A percentile compares a stretch with the other conserved stretches of the same genome.
Conservation (phyloP, 2,113 vertebrate species). For the Jacana jacana region DNA sequence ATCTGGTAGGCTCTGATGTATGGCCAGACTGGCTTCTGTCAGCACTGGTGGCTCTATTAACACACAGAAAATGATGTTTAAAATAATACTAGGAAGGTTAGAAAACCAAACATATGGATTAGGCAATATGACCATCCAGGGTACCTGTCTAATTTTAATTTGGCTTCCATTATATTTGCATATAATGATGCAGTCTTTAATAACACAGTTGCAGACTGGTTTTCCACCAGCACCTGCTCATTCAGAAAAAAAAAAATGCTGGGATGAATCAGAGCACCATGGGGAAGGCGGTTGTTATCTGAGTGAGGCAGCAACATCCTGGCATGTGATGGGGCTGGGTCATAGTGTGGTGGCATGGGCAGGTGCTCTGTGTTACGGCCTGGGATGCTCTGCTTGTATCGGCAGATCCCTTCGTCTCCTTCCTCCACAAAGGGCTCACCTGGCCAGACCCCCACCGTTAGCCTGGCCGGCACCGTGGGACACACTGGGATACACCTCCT, state of each 20-base stretch:
- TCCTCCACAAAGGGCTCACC: background rate
- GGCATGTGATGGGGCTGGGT: accelerated
- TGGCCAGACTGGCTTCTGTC: background rate
- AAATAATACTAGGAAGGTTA: background rate
- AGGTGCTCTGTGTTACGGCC: accelerated
- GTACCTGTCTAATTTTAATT: background rate
- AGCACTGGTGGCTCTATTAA: background rate
- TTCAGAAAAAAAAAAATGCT: conserved; percentile 16
- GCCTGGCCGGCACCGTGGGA: accelerated
- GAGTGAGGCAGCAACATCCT: background rate
- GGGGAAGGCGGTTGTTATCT: background rate
- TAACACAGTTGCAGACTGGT: background rate
- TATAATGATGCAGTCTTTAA: conserved; percentile 24
- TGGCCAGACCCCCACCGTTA: accelerated
- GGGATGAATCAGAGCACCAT: conserved; percentile 1
- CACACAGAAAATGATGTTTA: background rate
- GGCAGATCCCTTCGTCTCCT: background rate
- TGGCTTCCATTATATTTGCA: conserved; percentile 21
- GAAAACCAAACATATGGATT: background rate
- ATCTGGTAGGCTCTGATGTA: conserved; percentile 19
- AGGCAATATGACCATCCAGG: background rate
- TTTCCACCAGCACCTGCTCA: conserved; percentile 33
- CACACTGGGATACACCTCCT: accelerated
- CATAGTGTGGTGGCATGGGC: accelerated
- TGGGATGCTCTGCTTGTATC: background rate